Evolutionary conservation across 2,113 vertebrate genomes (phyloP).

Genomic region (Ancistrus triradiatus): DNA sequence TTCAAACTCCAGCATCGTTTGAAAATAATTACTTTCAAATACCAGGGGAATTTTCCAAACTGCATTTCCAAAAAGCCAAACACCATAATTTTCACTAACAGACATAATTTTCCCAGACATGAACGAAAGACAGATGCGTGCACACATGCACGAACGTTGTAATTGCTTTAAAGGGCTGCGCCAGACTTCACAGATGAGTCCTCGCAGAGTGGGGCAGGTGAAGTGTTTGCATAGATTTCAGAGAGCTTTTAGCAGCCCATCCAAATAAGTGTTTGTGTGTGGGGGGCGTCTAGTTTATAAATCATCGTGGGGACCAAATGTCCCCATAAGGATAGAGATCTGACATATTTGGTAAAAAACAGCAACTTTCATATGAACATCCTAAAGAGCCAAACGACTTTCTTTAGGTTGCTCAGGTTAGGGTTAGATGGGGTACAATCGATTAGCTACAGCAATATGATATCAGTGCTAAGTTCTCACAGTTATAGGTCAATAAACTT

Average conservation of each 20-base stretch:
- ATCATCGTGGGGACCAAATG: no score
- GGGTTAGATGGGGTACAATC: no score
- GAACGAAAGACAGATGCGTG: neutral
- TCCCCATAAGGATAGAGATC: no score
- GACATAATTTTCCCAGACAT: neutral
- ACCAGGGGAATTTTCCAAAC: conserved; percentile 12
- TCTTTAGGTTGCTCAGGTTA: no score
- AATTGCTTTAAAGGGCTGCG: conserved; percentile 67
- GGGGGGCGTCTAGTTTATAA: no score
- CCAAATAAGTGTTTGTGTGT: neutral
- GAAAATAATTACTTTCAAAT: conserved; percentile 33
- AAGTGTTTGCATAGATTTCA: conserved; percentile 28
- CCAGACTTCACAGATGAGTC: conserved; percentile 67
- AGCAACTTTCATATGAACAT: no score
- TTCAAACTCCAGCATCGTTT: conserved; percentile 2
- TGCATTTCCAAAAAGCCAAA: conserved; percentile 8
- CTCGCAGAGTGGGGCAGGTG: conserved; percentile 53
- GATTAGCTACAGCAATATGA: no score
- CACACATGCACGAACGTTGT: conserved; percentile 30
- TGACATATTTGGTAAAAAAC: no score
- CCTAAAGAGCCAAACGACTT: no score
- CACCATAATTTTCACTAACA: conserved; percentile 4
- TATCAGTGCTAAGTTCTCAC: no score
- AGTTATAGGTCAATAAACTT: no score
- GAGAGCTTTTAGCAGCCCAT: conserved; percentile 26